Base-by-base conservation (phyloP, 2,888 invertebrate genomes). In the Cantharis rufa region DNA sequence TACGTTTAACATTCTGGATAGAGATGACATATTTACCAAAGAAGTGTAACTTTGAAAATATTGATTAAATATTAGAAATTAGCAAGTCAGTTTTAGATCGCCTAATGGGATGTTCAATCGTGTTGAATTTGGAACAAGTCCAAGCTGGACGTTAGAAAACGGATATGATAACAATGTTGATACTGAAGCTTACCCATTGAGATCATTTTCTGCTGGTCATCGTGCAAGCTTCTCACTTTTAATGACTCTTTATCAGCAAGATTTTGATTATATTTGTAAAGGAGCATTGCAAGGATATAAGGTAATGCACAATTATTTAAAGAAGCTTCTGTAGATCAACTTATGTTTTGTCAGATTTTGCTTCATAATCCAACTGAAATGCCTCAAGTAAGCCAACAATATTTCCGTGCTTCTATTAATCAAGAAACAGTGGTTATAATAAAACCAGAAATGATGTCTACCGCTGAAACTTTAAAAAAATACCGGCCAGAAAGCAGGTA, bases 231-330 rank as follows among this genome's bases (percentile, higher is more conserved):
- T 94, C 13, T 91, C 91, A 70, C 88, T 94, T 80, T 87, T 93
- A 27, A 86, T 94, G 80, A 90, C 90, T 81, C 91, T 92, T 0
- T 90, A 90, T 74, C 88, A 90, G 75, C 84, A 89, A 9, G 93
- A 94, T 83, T 88, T 93, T 72, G 94, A 94, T 84, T 93, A 92
- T 82, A 87, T 93, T 69, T 94, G 94, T 82, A 90, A 91, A 77
- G 94, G 94, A 0, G 93, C 94, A 0, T 92, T 94, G 3, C 93
- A 93, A 88, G 94, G 94, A 27, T 94, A 93, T 83, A 94, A 94
- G 90, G 93, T 93, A 85, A 62, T 15, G 64, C 27, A n/a, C 16
- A 24, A 5, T 18, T 18, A n/a, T 15, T 13, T 5, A 18, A 10
- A 9, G 10, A 28, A 10, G 5, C n/a, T 27, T 27, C 13, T 11